Conservation (phyloP, 2,113 vertebrate genomes). For the Phasianus colchicus region DNA sequence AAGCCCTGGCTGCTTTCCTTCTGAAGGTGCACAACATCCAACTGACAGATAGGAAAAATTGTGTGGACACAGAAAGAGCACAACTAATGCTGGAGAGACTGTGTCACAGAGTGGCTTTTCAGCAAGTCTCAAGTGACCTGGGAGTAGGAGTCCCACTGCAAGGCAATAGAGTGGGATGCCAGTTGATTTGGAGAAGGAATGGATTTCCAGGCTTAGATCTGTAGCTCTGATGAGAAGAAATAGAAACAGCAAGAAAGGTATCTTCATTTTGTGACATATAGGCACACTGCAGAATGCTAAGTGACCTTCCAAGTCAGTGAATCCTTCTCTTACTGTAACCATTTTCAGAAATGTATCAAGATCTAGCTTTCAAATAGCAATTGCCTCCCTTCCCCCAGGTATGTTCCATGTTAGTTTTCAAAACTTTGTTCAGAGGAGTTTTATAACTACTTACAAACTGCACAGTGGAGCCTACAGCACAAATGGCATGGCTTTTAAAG, state of each 20-base stretch:
- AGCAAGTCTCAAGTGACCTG: not conserved
- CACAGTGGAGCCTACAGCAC: not conserved
- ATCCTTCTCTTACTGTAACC: not conserved
- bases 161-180: not conserved
- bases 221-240: not conserved
- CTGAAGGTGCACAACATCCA: conserved; percentile 83
- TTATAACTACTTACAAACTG: rapidly evolving
- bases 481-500: not conserved
- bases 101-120: not conserved
- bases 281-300: not conserved
- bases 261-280: not conserved
- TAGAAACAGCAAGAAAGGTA: not conserved
- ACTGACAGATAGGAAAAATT: conserved; percentile 80
- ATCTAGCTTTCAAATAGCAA: not conserved
- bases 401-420: not conserved
- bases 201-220: not conserved
- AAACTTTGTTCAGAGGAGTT: not conserved
- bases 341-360: not conserved
- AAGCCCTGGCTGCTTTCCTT: conserved; percentile 81
- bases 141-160: not conserved
- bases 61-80: conserved; percentile 69
- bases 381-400: not conserved
- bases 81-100: conserved; percentile 36
- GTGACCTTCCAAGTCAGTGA: not conserved
- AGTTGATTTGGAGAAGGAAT: not conserved